These are phyloP conservation scores for Hanleya hanleyi DNA, from an alignment of 2,888 invertebrate genomes.

Conservation along the genomic window DNA sequence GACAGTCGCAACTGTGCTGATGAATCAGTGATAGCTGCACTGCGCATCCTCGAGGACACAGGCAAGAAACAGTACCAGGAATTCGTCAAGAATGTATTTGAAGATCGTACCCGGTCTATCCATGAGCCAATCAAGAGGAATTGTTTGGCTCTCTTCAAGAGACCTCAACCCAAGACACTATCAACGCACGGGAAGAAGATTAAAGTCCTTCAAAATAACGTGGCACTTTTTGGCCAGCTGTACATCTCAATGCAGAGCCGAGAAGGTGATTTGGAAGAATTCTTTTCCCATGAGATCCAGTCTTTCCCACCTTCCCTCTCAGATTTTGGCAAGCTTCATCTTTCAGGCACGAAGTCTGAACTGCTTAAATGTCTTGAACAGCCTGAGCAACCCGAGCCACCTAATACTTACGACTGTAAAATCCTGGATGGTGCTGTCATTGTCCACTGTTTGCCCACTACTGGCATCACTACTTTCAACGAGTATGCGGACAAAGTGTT, in stretches of 20 bases:
- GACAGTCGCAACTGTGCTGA: constrained; percentile 18
- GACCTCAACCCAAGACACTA: constrained; percentile 5
- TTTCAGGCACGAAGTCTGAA: constrained; percentile 19
- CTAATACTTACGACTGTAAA: constrained; percentile 13
- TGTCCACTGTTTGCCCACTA: constrained; percentile 26
- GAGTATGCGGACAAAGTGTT: constrained; percentile 33
- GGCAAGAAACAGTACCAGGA: constrained; percentile 16
- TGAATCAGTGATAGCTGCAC: constrained; percentile 14
- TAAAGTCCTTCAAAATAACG: constrained; percentile 21
- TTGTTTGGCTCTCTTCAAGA: constrained; percentile 16
- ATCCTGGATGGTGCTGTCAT: constrained; percentile 38
- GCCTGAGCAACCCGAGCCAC: background rate
- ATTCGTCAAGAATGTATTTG: constrained; percentile 16
- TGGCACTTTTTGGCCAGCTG: constrained; percentile 20
- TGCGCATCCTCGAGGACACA: constrained; percentile 17
- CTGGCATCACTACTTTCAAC: constrained; percentile 29
- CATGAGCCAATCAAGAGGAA: constrained; percentile 21
- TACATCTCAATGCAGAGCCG: constrained; percentile 22
- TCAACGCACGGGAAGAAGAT: constrained; percentile 15
- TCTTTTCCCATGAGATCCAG: constrained; percentile 28
- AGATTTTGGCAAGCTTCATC: constrained; percentile 20
- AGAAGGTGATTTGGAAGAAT: constrained; percentile 21
- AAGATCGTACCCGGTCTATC: constrained; percentile 17
- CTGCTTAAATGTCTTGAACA: constrained; percentile 13
- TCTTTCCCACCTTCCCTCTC: too few relatives aligned